A percentile compares a stretch with the other conserved stretches of the same genome.
phyloP scores from a whole-genome alignment of 2,888 invertebrate species.

The Morpho helenor region DNA sequence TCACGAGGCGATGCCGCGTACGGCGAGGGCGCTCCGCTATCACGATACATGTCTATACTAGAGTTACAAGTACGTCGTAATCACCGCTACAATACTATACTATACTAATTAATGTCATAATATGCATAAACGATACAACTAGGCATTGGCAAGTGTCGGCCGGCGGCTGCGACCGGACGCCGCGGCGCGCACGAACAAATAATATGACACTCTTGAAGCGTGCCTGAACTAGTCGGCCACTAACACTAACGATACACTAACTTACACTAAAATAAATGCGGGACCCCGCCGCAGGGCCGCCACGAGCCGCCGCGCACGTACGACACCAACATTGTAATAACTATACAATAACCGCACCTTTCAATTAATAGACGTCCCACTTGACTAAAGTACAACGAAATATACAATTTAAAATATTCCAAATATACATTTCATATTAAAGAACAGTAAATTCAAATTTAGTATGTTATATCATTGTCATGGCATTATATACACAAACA shows the following conservation, averaged over 20 bases:
- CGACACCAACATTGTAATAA: not conserved
- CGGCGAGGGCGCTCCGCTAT: too few species aligned
- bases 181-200: slow-evolving; percentile 30
- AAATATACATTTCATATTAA: too few species aligned
- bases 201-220: slow-evolving; percentile 61
- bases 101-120: slow-evolving; percentile 42
- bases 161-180: not conserved
- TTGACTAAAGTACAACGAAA: too few species aligned
- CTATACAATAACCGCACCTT: not conserved
- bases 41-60: too few species aligned
- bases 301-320: not conserved
- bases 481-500: too few species aligned
- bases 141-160: slow-evolving; percentile 65
- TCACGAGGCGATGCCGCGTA: too few species aligned
- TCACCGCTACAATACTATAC: slow-evolving; percentile 30
- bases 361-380: too few species aligned
- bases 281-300: not conserved
- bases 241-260: slow-evolving; percentile 17
- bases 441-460: too few species aligned
- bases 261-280: slow-evolving; percentile 17
- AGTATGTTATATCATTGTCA: too few species aligned
- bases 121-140: slow-evolving; percentile 53
- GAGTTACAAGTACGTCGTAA: not conserved
- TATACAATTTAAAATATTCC: too few species aligned
- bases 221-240: slow-evolving; percentile 37